Conservation (phyloP, 1,140 invertebrate species). For the Paramacrobiotus metropolitanus region DNA sequence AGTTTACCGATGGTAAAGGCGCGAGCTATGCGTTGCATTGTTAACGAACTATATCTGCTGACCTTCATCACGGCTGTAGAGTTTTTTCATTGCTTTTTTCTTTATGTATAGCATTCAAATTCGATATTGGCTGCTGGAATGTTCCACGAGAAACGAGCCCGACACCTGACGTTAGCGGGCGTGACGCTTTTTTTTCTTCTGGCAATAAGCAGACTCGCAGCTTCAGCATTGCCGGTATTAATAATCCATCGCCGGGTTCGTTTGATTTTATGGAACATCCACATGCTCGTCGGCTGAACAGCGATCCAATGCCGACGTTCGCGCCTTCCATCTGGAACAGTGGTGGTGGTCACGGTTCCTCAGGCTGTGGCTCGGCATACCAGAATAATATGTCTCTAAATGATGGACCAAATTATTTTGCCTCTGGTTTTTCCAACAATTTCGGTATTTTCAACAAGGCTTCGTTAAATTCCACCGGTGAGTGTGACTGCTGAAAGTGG, state of each 20-base stretch:
- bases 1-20: too few species aligned
- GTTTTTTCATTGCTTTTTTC: background rate
- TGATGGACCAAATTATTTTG: too few species aligned
- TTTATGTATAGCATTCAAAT: background rate
- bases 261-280: background rate
- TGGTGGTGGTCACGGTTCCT: background rate
- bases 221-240: background rate
- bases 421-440: too few species aligned
- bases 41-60: too few species aligned
- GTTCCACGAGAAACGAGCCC: background rate
- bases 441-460: background rate
- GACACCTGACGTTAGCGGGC: background rate
- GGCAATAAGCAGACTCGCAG: background rate
- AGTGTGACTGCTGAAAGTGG: too few species aligned
- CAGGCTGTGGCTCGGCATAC: too few species aligned
- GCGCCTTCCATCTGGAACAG: background rate
- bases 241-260: background rate
- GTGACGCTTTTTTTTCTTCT: background rate
- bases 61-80: too few species aligned
- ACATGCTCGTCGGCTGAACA: background rate
- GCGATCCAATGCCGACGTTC: background rate
- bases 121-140: constrained; percentile 4
- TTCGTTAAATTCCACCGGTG: background rate
- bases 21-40: too few species aligned
- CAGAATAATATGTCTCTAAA: too few species aligned